Percentiles rank a stretch among this genome's conserved stretches.
Conservation (phyloP, 2,113 vertebrate species). For the Pelecanus crispus region DNA sequence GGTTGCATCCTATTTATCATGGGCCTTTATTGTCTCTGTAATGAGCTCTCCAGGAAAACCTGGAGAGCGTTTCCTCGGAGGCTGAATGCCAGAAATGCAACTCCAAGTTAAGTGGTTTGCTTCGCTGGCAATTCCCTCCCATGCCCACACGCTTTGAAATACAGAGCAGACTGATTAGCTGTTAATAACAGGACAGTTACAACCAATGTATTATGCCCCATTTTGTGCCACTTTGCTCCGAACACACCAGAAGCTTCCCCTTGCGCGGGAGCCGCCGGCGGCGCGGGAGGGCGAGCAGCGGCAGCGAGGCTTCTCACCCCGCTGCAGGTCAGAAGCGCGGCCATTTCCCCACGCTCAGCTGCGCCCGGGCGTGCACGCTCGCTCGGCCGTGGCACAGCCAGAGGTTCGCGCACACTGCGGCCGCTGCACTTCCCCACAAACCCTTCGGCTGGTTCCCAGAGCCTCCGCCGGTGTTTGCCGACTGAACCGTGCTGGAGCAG, state of each 20-base stretch:
- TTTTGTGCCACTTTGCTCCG: background rate
- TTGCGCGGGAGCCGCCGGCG: accelerated
- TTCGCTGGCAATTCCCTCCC: background rate
- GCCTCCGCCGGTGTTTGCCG: background rate
- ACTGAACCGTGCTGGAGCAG: background rate
- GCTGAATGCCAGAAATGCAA: slow-evolving; percentile 33
- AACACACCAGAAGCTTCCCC: background rate
- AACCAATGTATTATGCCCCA: accelerated
- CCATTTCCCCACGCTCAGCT: accelerated
- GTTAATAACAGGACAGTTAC: background rate
- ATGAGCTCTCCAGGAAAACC: slow-evolving; percentile 61
- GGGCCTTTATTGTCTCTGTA: slow-evolving; percentile 40
- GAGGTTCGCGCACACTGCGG: background rate
- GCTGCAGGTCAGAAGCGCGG: accelerated
- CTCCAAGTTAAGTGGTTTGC: slow-evolving; percentile 6
- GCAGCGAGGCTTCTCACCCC: accelerated
- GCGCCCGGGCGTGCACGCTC: background rate
- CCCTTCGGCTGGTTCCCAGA: background rate
- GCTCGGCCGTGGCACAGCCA: background rate
- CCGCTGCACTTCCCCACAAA: background rate
- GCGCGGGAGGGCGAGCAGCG: accelerated
- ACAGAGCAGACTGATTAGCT: background rate
- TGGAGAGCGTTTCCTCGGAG: slow-evolving; percentile 36
- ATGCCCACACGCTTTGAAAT: background rate
- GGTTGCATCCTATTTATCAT: slow-evolving; percentile 47